Conservation (phyloP, 1,140 invertebrate genomes). For the Drosophila hydei region DNA sequence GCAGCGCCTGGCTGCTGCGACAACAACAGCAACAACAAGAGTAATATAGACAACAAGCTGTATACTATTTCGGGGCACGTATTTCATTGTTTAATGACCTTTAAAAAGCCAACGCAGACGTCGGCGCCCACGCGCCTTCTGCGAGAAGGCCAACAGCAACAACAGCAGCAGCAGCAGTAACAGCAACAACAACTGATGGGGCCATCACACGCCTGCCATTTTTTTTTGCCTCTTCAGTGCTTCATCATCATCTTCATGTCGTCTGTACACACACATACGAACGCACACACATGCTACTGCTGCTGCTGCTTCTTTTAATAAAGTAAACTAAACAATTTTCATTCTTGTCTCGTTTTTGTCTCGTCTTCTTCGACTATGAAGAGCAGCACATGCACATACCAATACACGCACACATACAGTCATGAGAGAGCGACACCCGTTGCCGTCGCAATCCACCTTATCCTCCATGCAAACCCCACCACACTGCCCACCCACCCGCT, state of each 20-base stretch:
- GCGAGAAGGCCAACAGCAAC: conserved; percentile 60
- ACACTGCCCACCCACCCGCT: conserved; percentile 31
- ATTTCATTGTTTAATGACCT: conserved; percentile 79
- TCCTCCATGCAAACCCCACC: conserved; percentile 24
- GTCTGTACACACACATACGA: conserved; percentile 44
- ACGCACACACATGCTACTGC: conserved; percentile 33
- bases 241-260: conserved; percentile 65
- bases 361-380: conserved; percentile 67
- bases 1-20: conserved; percentile 34
- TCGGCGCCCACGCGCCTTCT: conserved; percentile 46
- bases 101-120: conserved; percentile 78
- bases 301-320: conserved; percentile 73
- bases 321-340: conserved; percentile 83
- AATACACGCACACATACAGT: conserved; percentile 38
- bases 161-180: conserved; percentile 25
- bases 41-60: conserved; percentile 12
- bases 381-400: conserved; percentile 39
- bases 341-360: conserved; percentile 80
- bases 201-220: conserved; percentile 42
- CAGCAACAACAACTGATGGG: conserved; percentile 38
- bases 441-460: conserved; percentile 31
- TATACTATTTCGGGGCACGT: conserved; percentile 69
- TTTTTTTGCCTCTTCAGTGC: conserved; percentile 51
- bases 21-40: conserved; percentile 5
- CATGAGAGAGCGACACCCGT: conserved; percentile 38